A percentile compares a stretch with the other conserved stretches of the same genome.
phyloP scores from a whole-genome alignment of 2,888 invertebrate species.

The Cheilosia urbana region DNA sequence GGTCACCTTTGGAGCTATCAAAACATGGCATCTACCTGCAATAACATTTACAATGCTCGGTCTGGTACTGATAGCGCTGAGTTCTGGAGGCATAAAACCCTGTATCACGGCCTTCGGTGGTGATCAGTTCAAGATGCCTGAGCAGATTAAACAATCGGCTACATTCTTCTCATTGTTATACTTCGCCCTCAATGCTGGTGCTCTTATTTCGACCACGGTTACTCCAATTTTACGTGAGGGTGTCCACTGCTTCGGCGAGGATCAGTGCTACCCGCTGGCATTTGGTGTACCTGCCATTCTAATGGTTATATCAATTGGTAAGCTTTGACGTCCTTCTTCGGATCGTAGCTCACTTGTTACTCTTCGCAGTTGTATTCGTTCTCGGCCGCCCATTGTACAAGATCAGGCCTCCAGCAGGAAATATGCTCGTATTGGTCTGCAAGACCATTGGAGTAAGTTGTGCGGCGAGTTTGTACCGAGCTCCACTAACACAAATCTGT shows the following conservation, averaged over 20 bases:
- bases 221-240: constrained; percentile 90
- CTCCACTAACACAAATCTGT: background rate
- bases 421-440: constrained; percentile 87
- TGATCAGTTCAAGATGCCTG: constrained; percentile 89
- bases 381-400: constrained; percentile 87
- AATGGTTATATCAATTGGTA: constrained; percentile 88
- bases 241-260: constrained; percentile 87
- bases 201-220: constrained; percentile 89
- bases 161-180: constrained; percentile 92
- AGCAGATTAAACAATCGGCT: constrained; percentile 87
- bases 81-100: constrained; percentile 93
- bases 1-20: constrained; percentile 86
- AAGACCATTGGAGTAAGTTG: constrained; percentile 87
- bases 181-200: constrained; percentile 88
- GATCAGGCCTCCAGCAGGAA: constrained; percentile 88
- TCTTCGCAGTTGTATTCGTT: constrained; percentile 88
- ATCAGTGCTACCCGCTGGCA: constrained; percentile 89
- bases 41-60: constrained; percentile 87
- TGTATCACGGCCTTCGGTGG: constrained; percentile 93
- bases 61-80: constrained; percentile 88
- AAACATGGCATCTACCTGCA: constrained; percentile 84
- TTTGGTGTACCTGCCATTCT: constrained; percentile 91
- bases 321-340: constrained; percentile 77
- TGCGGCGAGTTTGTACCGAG: too few relatives aligned
- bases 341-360: background rate